Evolutionary conservation across 2,888 invertebrate species (phyloP), one percentile per base, ranked within the genome.

Genomic region (Orthonevra nobilis): DNA sequence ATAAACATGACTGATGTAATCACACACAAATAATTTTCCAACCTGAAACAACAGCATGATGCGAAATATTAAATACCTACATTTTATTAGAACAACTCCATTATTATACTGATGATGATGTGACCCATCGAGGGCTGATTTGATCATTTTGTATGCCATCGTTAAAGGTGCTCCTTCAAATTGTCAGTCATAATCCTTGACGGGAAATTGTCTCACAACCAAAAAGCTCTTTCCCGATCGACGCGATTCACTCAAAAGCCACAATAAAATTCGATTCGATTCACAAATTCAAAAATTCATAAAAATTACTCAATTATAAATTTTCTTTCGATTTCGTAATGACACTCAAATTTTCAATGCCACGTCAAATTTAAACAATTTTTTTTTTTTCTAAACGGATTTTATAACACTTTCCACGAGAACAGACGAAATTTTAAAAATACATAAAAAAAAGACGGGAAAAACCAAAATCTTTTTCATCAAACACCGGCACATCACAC

Each of bases 61-160:
- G n/a, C n/a, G n/a, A n/a, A 32, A 3, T 3, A 20, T 4, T 9
- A n/a, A 1, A 2, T 10, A 40, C 69, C 7, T 69, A 69, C 88
- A 88, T 86, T 88, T 88, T 50, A 88, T 82, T 61, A 88, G 82
- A 73, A 88, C 85, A 81, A 88, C 88, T 74, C 88, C 88, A 81
- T 84, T 86, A 52, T 73, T 75, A 32, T 84, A 83, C 72, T 83
- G 83, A 36, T 83, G 83, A 81, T 85, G 85, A 52, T 82, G 83
- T 28, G 84, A 82, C 58, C 84, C 84, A 81, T 87, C 87, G 82
- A 87, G 72, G 34, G 87, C 86, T 64, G 86, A 85, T 82, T 87
- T 87, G 64, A 87, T 83, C 85, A 87, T 84, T 83, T 87, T 88
- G 83, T 85, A 86, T 61, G 86, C 86, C 86, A 86, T 86, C 70